Evolutionary conservation across 2,888 invertebrate genomes (phyloP).

Genomic region (Tridacna gigas): DNA sequence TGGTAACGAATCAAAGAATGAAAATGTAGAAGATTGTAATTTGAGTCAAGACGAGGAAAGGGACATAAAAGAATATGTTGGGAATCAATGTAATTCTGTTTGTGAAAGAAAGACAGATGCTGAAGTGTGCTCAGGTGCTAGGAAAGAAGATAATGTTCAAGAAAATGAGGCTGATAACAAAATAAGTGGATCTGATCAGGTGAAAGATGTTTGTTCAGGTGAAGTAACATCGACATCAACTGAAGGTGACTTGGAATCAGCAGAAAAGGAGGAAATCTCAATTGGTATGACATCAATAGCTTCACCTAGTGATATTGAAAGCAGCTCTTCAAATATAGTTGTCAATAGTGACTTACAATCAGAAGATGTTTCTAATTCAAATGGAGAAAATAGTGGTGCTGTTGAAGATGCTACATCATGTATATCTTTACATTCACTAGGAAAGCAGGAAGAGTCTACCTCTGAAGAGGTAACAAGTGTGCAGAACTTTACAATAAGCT

Average conservation of each 20-base stretch:
- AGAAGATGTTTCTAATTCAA: neutral
- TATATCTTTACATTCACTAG: neutral
- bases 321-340: neutral
- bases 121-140: neutral
- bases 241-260: neutral
- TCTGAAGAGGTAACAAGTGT: too few species aligned
- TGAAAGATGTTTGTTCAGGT: conserved; percentile 4
- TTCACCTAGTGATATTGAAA: neutral
- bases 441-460: neutral
- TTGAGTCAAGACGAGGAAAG: too few species aligned
- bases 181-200: neutral
- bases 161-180: neutral
- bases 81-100: neutral
- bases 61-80: too few species aligned
- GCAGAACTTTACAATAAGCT: too few species aligned
- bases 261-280: neutral
- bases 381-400: neutral
- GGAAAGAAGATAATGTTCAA: neutral
- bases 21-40: too few species aligned
- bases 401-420: neutral
- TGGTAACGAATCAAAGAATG: too few species aligned
- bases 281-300: neutral
- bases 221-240: conserved; percentile 3
- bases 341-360: neutral
- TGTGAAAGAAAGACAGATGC: neutral